Conservation (phyloP, 35 echinoderm and acorn worm genomes). For the Strongylocentrotus purpuratus region DNA sequence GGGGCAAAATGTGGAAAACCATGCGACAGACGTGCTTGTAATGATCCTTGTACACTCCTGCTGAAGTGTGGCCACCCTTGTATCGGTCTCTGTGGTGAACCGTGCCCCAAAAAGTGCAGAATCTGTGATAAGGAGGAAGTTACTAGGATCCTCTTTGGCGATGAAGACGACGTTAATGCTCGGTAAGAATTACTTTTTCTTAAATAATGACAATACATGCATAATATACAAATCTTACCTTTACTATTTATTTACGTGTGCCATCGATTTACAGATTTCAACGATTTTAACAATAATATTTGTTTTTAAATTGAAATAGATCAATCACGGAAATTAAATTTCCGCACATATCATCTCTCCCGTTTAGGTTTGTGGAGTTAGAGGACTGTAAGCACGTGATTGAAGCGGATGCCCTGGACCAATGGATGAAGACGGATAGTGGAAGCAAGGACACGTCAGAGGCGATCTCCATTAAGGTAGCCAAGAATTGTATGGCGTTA, state of each 20-base stretch:
- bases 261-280: not conserved
- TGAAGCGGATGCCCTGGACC: conserved; percentile 63
- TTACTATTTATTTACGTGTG: too few relatives aligned
- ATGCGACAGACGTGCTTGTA: conserved; percentile 58
- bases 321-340: too few relatives aligned
- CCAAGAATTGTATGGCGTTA: not conserved
- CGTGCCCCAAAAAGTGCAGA: conserved; percentile 78
- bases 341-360: not conserved
- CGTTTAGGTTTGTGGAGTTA: conserved; percentile 59
- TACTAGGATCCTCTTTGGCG: conserved; percentile 68
- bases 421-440: conserved; percentile 64
- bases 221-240: too few relatives aligned
- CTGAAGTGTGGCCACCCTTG: conserved; percentile 80
- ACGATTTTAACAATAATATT: not conserved
- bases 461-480: conserved; percentile 29
- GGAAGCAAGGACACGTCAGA: not conserved
- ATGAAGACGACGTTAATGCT: conserved; percentile 73
- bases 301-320: not conserved
- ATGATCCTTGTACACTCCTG: conserved; percentile 58
- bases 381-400: conserved; percentile 85
- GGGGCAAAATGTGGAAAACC: conserved; percentile 57
- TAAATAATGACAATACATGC: too few relatives aligned
- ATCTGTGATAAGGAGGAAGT: conserved; percentile 82
- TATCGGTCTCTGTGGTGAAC: conserved; percentile 86
- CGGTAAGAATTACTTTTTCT: conserved; percentile 27